Evolutionary conservation across 2,888 invertebrate genomes (phyloP), one percentile per base, ranked within the genome.

Genomic region (Neuroscelio doddi): DNA sequence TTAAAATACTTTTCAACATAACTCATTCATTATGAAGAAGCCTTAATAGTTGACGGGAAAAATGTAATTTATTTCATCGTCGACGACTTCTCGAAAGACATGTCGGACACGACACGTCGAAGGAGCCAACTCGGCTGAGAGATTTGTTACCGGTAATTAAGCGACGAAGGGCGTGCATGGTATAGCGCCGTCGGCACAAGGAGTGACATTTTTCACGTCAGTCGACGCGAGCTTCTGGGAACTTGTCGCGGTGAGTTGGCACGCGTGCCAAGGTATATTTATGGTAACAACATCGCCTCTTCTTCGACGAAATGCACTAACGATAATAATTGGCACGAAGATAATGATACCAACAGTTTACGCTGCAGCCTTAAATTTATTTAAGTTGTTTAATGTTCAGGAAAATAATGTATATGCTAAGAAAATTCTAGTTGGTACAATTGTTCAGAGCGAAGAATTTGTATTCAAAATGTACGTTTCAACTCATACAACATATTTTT

Each of bases 81-180:
- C 34, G 42, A 51, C 30, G 29, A 42, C 41, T 42, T 30, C 42
- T 36, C 29, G 34, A 16, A 46, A 51, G 50, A 64, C 52, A 56
- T 46, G 36, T 52, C 16, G 52, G 42, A 42, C 42, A 41, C 47
- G 34, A 29, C 42, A 16, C 34, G 47, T 30, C 5, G 29, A 55
- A 32, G 47, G 36, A 36, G 17, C 29, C 16, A 32, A 26, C 17
- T 50, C 8, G 34, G 14, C 5, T 2, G 34, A 9, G 45, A 47
- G 55, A 55, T 55, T 55, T 46, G 46, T 55, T 55, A 42, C 38
- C 38, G 27, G 55, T 55, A 55, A 55, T 55, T 55, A 55, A 27
- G 55, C 32, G 9, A 26, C 16, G 15, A 41, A 42, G 51, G 51
- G 42, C 51, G 39, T 41, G 51, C 21, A 21, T 21, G 21, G 21